These are phyloP conservation scores for Bombylius major DNA, from an alignment of 2,888 invertebrate species.

Conservation along the genomic window DNA sequence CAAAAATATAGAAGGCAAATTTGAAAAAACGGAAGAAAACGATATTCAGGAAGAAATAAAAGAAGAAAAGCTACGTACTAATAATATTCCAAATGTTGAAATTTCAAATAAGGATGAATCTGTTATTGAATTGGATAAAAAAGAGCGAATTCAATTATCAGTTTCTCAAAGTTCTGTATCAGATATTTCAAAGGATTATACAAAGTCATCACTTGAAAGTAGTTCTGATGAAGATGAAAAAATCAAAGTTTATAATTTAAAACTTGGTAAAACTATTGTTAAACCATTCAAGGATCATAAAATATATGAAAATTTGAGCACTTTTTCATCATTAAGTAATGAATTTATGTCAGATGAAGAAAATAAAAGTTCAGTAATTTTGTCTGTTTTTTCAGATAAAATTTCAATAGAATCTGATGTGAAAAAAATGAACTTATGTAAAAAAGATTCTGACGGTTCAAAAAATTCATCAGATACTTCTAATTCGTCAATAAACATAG, in stretches of 20 bases:
- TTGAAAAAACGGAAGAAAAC: no score
- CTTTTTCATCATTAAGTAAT: background rate
- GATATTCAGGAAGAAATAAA: no score
- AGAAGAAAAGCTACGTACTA: background rate
- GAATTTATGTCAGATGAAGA: background rate
- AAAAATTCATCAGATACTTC: background rate
- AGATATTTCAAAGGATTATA: background rate
- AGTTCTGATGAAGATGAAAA: slow-evolving; percentile 35
- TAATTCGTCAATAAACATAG: slow-evolving; percentile 14
- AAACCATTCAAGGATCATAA: slow-evolving; percentile 14
- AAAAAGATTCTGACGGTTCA: background rate
- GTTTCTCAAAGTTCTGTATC: no score
- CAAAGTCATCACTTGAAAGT: slow-evolving; percentile 20
- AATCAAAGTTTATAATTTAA: slow-evolving; percentile 33
- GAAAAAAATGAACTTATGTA: background rate
- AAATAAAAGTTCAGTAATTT: background rate
- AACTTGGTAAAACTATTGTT: slow-evolving; percentile 28
- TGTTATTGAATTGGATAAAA: background rate
- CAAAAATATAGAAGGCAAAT: no score
- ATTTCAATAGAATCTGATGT: background rate
- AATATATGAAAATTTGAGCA: slow-evolving; percentile 15
- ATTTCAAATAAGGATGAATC: background rate
- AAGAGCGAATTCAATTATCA: background rate
- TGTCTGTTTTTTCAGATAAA: background rate
- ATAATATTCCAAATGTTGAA: background rate